Percentiles rank a stretch among this genome's conserved stretches.
Conservation (phyloP, 2,113 vertebrate genomes). For the Bos indicus region DNA sequence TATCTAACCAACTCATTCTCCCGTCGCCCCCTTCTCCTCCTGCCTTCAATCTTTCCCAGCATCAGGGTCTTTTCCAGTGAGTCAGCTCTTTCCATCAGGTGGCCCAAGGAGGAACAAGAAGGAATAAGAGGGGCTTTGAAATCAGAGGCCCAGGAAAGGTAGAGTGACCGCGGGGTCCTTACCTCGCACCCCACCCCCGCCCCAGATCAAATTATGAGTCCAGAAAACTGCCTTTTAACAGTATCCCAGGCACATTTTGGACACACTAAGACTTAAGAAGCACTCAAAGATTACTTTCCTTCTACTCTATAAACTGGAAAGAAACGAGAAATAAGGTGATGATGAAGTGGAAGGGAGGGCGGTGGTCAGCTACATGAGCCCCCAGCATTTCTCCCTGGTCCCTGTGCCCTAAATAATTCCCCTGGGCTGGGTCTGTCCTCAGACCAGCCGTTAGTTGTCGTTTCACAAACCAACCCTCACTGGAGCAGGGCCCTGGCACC, state of each 20-base stretch:
- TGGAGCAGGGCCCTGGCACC: too few relatives aligned
- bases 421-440: neutral
- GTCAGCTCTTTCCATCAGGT: neutral
- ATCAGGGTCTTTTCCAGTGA: neutral
- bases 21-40: neutral
- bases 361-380: neutral
- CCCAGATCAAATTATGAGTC: neutral
- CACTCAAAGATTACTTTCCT: neutral
- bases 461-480: neutral
- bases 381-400: neutral
- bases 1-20: neutral
- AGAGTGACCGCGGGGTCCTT: neutral
- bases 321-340: neutral
- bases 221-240: neutral
- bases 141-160: neutral
- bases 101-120: neutral
- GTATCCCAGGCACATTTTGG: neutral
- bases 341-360: neutral
- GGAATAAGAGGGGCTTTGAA: neutral
- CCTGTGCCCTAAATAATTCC: neutral
- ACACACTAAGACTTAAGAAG: neutral
- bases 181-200: neutral
- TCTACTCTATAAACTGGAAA: neutral
- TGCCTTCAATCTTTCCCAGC: neutral
- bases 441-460: neutral